Evolutionary conservation across 2,113 vertebrate genomes (phyloP).

Genomic region (Deroptyus accipitrinus): DNA sequence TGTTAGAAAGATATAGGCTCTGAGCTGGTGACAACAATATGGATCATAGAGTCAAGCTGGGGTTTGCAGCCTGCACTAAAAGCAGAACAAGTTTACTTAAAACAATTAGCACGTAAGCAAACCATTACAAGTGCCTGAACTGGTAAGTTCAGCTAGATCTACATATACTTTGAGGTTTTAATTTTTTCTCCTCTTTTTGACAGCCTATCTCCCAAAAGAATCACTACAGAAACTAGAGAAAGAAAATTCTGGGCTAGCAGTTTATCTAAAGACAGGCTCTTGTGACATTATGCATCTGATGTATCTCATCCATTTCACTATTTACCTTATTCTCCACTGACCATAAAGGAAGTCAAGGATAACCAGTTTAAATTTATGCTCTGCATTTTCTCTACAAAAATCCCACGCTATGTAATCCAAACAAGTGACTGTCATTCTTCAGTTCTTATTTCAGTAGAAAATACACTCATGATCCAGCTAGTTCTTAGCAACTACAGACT

Average conservation of each 20-base stretch:
- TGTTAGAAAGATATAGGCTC: neutral
- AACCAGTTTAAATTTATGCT: neutral
- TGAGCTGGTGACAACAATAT: neutral
- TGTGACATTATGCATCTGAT: neutral
- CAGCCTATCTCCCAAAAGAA: neutral
- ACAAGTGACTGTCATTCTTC: neutral
- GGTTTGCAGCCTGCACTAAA: neutral
- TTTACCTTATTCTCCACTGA: neutral
- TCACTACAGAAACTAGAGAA: neutral
- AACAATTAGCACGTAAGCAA: neutral
- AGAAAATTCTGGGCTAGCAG: neutral
- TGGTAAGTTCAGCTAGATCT: neutral
- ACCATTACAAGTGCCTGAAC: neutral
- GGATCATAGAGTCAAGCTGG: neutral
- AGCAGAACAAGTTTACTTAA: neutral
- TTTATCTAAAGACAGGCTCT: neutral
- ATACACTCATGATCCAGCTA: neutral
- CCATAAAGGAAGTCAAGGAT: neutral
- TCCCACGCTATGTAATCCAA: neutral
- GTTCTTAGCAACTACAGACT: neutral
- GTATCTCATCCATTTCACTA: neutral
- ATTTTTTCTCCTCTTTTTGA: neutral
- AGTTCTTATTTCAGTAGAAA: neutral
- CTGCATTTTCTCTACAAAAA: slow-evolving; percentile 12
- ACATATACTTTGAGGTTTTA: neutral